Evolutionary conservation across 2,888 invertebrate genomes (phyloP), one percentile per base, ranked within the genome.

Genomic region (Hermaeophaga mercurialis): DNA sequence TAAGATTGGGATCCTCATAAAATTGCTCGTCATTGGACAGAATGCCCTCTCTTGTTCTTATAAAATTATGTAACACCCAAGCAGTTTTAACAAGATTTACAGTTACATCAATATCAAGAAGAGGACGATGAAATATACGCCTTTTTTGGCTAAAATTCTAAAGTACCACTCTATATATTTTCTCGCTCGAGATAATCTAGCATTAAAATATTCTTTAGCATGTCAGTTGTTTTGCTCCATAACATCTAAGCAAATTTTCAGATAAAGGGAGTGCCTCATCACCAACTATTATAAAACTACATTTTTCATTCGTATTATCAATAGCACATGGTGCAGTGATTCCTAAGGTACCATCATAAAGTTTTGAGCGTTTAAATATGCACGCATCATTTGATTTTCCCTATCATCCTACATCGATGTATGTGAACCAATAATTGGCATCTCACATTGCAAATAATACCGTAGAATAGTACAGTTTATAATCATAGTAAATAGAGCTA

Each of bases 381-480:
- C 59, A 56, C 17, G 64, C 60, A 64, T 68, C 65, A 54, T 62
- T 52, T 48, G 62, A 60, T 63, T 64, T 66, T 24, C 67, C 66
- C 57, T 67, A 68, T 15, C 66, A 61, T 55, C 70, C 67, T 43
- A 68, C 62, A 52, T 66, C 65, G 17, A 68, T 56, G 54, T 59
- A 67, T 43, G 60, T 68, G 62, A 72, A 71, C 26, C 56, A 58
- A 54, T 65, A 66, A 52, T 69, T 64, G 50, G 63, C 56, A 59
- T 71, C 69, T 49, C 62, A 64, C 58, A 70, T 55, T 24, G 69
- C 70, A 50, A 70, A 56, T 46, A 72, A 59, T 24, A 68, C 69
- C 46, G 61, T 69, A 45, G 68, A 70, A 66, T 65, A 65, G 11
- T 53, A 53, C n/a, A 36, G 11, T 31, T 44, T 53, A 28, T 53